Percentiles rank a stretch among this genome's conserved stretches.
phyloP scores from a whole-genome alignment of 2,888 invertebrate genomes.

The Cheilosia vernalis region DNA sequence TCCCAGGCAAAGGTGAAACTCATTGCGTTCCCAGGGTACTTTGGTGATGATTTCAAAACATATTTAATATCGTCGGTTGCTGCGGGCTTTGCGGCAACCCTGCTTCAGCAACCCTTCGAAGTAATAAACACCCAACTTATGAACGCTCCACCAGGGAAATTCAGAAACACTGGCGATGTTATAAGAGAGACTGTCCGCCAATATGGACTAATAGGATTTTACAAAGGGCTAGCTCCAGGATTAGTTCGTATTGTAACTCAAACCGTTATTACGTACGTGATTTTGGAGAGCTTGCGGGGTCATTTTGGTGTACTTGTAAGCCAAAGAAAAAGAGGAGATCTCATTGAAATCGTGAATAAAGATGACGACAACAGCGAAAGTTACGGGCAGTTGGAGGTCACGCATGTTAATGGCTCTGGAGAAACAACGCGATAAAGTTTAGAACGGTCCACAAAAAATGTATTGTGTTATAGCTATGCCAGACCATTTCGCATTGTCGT shows the following conservation, averaged over 20 bases:
- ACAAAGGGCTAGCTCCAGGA: slow-evolving; percentile 64
- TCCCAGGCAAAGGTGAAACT: slow-evolving; percentile 4
- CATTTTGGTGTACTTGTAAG: slow-evolving; percentile 22
- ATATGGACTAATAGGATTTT: slow-evolving; percentile 75
- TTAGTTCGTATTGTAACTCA: slow-evolving; percentile 69
- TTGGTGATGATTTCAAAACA: slow-evolving; percentile 49
- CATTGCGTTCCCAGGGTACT: neutral
- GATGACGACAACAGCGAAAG: neutral
- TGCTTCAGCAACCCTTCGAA: slow-evolving; percentile 75
- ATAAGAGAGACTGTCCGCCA: slow-evolving; percentile 18
- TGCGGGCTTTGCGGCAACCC: slow-evolving; percentile 63
- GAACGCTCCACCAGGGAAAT: slow-evolving; percentile 46
- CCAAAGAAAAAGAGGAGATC: slow-evolving; percentile 4
- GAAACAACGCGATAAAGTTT: too few relatives aligned
- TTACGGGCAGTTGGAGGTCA: too few relatives aligned
- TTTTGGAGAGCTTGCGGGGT: slow-evolving; percentile 55
- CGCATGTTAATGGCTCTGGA: too few relatives aligned
- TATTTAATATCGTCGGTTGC: slow-evolving; percentile 64
- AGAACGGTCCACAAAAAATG: too few relatives aligned
- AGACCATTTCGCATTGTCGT: too few relatives aligned
- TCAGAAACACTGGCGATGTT: slow-evolving; percentile 25
- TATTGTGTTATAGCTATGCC: too few relatives aligned
- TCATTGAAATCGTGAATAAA: slow-evolving; percentile 5
- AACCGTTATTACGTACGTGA: slow-evolving; percentile 69
- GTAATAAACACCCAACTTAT: slow-evolving; percentile 64